Base-by-base conservation (phyloP, 2,888 invertebrate species). In the Nemotelus nigrinus region DNA sequence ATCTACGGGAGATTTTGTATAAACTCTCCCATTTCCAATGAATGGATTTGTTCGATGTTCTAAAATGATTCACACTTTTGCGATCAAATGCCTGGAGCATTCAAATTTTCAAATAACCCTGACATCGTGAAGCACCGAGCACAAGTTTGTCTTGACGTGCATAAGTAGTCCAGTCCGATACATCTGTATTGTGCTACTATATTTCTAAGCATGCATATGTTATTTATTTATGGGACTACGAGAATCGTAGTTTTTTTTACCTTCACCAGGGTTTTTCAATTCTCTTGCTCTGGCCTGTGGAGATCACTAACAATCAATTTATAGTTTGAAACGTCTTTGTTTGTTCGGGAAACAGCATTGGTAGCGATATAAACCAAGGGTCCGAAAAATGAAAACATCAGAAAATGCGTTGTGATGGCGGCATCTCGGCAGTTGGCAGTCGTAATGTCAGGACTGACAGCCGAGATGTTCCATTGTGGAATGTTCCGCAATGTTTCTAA, bases 261-360 rank as follows among this genome's bases (percentile, higher is more conserved):
- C 44, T 92, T 89, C 81, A 99, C 90, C 39, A 99, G 89, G 2
- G 93, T 94, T 48, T 88, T 87, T 98, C 98, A 98, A 81, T 95
- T 91, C 77, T 92, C 91, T 86, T 93, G 90, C 0, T 88, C 88
- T 6, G 92, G 92, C 84, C 93, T 90, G 80, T 91, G 87, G 78
- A 96, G 90, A 87, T 96, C 93, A 81, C 98, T 95, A 81, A 91
- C 90, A 83, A 98, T 92, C 60, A 99, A 89, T 80, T 93, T 92
- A 88, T 96, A 97, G 87, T 96, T 96, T 3, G 97, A 95, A 1
- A 99, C 95, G 86, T 96, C 91, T 87, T 95, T 95, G 88, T 99
- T 98, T 43, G 99, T 98, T 65, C 94, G 92, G 87, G 99, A 95
- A 83, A 95, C 91, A 81, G 94, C 93, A 82, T 93, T 90, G 0